phyloP scores from a whole-genome alignment of 2,888 invertebrate genomes.

The Aphelenchoides bicaudatus region DNA sequence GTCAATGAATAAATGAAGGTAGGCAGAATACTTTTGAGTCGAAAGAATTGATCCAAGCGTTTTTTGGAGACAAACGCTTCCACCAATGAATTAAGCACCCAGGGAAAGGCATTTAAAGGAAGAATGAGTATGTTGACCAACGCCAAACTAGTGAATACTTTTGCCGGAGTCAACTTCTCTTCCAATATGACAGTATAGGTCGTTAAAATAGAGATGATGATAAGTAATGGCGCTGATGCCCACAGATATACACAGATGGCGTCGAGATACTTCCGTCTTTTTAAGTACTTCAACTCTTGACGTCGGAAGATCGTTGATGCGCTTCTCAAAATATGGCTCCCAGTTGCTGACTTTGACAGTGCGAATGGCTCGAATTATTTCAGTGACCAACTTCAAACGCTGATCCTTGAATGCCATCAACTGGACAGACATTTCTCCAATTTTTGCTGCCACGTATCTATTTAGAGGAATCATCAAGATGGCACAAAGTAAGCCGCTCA shows the following conservation, averaged over 20 bases:
- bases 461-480: slow-evolving; percentile 86
- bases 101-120: slow-evolving; percentile 93
- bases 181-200: slow-evolving; percentile 66
- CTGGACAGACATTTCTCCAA: slow-evolving; percentile 76
- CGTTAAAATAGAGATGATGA: slow-evolving; percentile 63
- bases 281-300: slow-evolving; percentile 44
- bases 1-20: slow-evolving; percentile 67
- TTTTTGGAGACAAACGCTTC: slow-evolving; percentile 77
- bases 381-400: slow-evolving; percentile 69
- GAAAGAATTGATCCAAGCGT: slow-evolving; percentile 47
- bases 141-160: slow-evolving; percentile 87
- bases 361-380: background rate
- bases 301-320: slow-evolving; percentile 34
- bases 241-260: slow-evolving; percentile 96
- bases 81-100: slow-evolving; percentile 77
- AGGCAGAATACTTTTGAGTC: slow-evolving; percentile 65
- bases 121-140: slow-evolving; percentile 90
- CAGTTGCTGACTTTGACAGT: slow-evolving; percentile 83
- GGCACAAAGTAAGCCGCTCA: slow-evolving; percentile 83
- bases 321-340: slow-evolving; percentile 76
- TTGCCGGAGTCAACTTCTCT: slow-evolving; percentile 78
- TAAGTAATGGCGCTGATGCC: slow-evolving; percentile 89
- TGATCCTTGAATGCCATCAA: slow-evolving; percentile 87
- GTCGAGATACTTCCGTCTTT: slow-evolving; percentile 85
- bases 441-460: slow-evolving; percentile 80